A percentile compares a stretch with the other conserved stretches of the same genome.
These are phyloP conservation scores for Andrena minutula DNA, from an alignment of 2,888 invertebrate genomes.

Conservation along the genomic window DNA sequence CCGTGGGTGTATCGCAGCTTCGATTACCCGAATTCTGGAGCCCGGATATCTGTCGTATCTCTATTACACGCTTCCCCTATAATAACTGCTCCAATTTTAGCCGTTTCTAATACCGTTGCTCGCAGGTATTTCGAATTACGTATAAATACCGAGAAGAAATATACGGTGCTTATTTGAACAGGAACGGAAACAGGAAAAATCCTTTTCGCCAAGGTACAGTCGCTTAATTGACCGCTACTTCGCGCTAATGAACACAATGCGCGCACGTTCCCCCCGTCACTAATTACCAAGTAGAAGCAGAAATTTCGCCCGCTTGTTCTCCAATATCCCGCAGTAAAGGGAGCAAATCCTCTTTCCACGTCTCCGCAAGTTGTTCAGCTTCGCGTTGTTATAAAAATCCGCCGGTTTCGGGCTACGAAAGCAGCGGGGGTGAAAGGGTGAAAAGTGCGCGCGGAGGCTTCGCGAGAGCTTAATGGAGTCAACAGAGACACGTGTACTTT, in stretches of 20 bases:
- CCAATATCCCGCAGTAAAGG: not conserved
- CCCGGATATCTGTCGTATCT: not conserved
- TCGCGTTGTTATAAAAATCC: constrained; percentile 19
- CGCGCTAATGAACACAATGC: not conserved
- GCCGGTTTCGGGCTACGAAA: not conserved
- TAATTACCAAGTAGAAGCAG: constrained; percentile 9
- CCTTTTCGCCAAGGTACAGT: not conserved
- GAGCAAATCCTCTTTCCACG: constrained; percentile 18
- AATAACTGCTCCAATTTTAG: not conserved
- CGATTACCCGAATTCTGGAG: constrained; percentile 12
- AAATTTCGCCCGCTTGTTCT: constrained; percentile 18
- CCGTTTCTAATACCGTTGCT: not conserved
- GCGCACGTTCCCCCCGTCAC: constrained; percentile 1
- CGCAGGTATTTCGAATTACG: not conserved
- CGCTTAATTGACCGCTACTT: constrained; percentile 1
- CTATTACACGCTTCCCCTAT: not conserved
- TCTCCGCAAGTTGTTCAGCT: not conserved
- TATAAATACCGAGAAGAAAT: not conserved
- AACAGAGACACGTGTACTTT: constrained; percentile 10
- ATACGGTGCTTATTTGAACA: not conserved
- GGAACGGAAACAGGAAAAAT: not conserved
- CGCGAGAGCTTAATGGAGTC: not conserved
- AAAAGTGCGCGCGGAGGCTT: not conserved
- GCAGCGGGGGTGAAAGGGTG: not conserved
- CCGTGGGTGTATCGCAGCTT: constrained; percentile 10